These are phyloP conservation scores for Corynorhinus townsendii DNA, from an alignment of 2,113 vertebrate species.

Conservation along the genomic window DNA sequence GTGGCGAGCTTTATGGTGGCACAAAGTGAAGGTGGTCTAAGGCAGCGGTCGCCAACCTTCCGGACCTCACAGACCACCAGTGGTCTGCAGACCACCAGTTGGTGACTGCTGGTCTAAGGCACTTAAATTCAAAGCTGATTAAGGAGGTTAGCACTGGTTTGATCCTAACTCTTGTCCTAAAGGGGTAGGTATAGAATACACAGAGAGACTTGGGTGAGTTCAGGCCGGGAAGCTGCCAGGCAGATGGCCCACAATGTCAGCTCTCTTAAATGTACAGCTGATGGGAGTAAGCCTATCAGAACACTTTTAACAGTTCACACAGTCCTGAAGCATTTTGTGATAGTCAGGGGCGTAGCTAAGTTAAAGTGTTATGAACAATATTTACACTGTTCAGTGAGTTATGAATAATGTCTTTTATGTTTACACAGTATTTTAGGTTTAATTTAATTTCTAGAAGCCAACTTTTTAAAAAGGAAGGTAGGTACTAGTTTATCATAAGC, in stretches of 20 bases:
- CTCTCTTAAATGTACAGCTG: background rate
- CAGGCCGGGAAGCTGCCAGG: background rate
- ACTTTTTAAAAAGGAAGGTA: background rate
- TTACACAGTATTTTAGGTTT: background rate
- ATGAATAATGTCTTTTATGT: background rate
- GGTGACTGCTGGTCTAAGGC: no score
- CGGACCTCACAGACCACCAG: no score
- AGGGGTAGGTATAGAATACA: background rate
- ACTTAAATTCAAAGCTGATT: background rate
- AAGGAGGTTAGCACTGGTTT: background rate
- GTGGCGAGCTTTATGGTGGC: background rate
- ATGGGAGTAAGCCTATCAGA: background rate
- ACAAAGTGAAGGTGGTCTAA: background rate
- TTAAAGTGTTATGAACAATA: background rate
- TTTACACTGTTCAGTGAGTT: background rate
- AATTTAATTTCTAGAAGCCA: background rate
- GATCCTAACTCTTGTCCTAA: background rate
- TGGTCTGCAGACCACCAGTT: no score
- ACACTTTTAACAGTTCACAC: background rate
- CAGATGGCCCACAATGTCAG: background rate
- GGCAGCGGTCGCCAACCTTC: no score
- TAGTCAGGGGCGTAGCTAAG: background rate
- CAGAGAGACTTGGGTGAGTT: background rate
- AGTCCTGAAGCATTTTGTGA: background rate
- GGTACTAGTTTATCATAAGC: background rate